A percentile compares a stretch with the other conserved stretches of the same genome.
These are phyloP conservation scores for Lochmaea crataegi DNA, from an alignment of 2,888 invertebrate genomes.

Conservation along the genomic window DNA sequence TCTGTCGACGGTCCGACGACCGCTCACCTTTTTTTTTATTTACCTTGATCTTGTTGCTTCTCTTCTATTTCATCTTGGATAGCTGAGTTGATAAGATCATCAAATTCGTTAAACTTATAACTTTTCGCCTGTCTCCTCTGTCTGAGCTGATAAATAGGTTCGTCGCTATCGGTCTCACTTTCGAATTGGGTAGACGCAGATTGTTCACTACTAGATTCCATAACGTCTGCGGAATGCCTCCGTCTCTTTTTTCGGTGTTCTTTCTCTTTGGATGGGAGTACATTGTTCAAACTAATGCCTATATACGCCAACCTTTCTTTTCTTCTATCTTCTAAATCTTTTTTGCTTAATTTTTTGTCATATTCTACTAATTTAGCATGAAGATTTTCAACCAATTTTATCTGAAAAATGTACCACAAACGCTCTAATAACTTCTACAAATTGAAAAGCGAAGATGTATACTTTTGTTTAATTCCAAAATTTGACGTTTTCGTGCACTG, in stretches of 20 bases:
- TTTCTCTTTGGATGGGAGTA: constrained; percentile 66
- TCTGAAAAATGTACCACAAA: constrained; percentile 34
- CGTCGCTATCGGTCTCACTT: constrained; percentile 69
- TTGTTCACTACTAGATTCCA: constrained; percentile 41
- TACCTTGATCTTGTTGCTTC: constrained; percentile 43
- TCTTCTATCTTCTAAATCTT: constrained; percentile 74
- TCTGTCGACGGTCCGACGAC: no score
- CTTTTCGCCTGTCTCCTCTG: constrained; percentile 84
- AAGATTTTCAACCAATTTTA: constrained; percentile 74
- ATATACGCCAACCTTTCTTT: constrained; percentile 80
- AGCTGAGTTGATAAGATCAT: constrained; percentile 94
- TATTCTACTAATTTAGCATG: constrained; percentile 80
- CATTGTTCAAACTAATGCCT: constrained; percentile 80
- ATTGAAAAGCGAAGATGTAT: background rate
- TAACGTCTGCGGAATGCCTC: constrained; percentile 45
- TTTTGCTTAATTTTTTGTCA: constrained; percentile 77
- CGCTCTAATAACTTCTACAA: constrained; percentile 9
- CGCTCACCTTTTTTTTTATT: background rate
- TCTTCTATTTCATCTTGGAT: constrained; percentile 79
- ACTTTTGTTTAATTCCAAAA: background rate
- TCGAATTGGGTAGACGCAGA: constrained; percentile 32
- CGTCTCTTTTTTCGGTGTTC: constrained; percentile 56
- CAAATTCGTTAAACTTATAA: constrained; percentile 92
- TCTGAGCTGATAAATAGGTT: constrained; percentile 86
- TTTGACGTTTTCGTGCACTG: background rate